Percentiles rank a stretch among this genome's conserved stretches.
These are phyloP conservation scores for Marmota flaviventris DNA, from an alignment of 2,113 vertebrate species.

Conservation along the genomic window DNA sequence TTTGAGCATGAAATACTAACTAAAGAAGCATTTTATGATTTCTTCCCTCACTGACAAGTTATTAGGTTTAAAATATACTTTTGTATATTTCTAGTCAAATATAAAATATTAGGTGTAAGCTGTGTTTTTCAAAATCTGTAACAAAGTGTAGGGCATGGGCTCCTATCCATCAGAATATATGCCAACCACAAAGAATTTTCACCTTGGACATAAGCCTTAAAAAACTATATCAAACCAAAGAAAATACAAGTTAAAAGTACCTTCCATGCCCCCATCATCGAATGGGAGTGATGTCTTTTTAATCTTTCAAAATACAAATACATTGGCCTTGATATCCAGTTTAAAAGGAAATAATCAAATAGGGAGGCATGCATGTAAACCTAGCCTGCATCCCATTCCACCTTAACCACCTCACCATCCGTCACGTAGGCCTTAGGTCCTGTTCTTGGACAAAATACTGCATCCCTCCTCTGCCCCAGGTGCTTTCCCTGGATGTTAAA, in stretches of 20 bases:
- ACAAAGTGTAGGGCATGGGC: background rate
- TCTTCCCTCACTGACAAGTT: background rate
- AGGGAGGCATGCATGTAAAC: background rate
- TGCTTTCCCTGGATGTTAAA: no score
- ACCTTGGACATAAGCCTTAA: background rate
- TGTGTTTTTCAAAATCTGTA: slow-evolving; percentile 33
- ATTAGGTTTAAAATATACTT: background rate
- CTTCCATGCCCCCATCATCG: background rate
- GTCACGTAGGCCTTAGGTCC: background rate
- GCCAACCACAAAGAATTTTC: background rate
- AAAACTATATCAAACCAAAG: slow-evolving; percentile 19
- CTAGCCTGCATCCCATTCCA: background rate
- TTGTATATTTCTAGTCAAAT: slow-evolving; percentile 23
- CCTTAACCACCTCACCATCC: no score
- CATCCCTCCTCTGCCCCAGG: background rate
- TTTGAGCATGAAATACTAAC: background rate
- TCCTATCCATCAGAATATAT: background rate
- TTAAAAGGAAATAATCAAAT: background rate
- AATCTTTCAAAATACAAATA: background rate
- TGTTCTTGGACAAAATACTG: background rate
- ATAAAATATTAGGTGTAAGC: slow-evolving; percentile 4
- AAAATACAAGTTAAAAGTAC: slow-evolving; percentile 46
- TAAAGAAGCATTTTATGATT: background rate
- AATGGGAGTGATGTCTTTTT: background rate
- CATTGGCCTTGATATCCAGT: background rate